Percentiles rank a stretch among this genome's conserved stretches.
Evolutionary conservation across 2,113 vertebrate genomes (phyloP).

Genomic region (Dasyornis broadbenti): DNA sequence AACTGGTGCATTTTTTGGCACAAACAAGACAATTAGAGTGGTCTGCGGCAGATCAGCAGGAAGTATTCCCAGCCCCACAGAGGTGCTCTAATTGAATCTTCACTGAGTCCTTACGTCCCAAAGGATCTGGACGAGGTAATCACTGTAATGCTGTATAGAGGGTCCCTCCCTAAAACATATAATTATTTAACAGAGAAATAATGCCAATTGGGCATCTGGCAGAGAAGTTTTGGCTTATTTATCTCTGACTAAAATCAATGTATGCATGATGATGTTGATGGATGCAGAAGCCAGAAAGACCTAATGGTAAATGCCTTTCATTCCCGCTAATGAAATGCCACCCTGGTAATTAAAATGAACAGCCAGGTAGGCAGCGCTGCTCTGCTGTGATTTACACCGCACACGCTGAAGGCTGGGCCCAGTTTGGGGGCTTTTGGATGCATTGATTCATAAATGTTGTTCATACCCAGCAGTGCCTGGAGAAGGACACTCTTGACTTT

Average conservation of each 20-base stretch:
- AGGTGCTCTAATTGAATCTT: slow-evolving; percentile 19
- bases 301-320: not conserved
- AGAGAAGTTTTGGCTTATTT: not conserved
- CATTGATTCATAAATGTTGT: not conserved
- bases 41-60: not conserved
- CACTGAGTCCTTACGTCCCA: not conserved
- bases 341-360: not conserved
- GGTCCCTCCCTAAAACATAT: not conserved
- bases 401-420: not conserved
- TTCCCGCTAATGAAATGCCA: not conserved
- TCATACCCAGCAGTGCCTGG: not conserved
- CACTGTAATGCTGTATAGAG: not conserved
- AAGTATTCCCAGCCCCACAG: not conserved
- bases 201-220: not conserved
- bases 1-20: not conserved
- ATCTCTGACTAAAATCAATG: not conserved
- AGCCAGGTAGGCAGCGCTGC: not conserved
- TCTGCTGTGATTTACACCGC: not conserved
- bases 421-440: fast-evolving
- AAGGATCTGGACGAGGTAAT: not conserved
- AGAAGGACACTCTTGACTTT: not conserved
- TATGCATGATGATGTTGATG: not conserved
- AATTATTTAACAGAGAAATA: not conserved
- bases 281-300: not conserved
- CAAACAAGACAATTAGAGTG: not conserved